Evolutionary conservation across 1,140 invertebrate species (phyloP), one percentile per base, ranked within the genome.

Genomic region (Dendroctonus valens): DNA sequence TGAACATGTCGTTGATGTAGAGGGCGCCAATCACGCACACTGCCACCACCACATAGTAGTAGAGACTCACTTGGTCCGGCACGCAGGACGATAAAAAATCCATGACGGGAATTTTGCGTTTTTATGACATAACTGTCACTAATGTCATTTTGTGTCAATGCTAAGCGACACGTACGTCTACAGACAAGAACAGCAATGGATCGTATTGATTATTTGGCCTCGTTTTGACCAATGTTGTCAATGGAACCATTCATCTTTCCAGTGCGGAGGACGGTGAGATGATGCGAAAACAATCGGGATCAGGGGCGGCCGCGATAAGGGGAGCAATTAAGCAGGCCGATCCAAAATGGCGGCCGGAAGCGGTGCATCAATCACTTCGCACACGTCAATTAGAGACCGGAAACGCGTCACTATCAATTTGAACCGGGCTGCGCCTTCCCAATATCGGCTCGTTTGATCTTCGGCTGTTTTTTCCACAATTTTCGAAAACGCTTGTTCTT

Each of bases 351-450:
- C 75, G 74, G 61, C 72, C 75, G 76, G 76, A 78, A 73, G 69
- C 65, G 63, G 41, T 62, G 72, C 76, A 78, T 78, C 76, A 78
- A 78, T 78, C 76, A 78, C 75, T 70, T 75, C 73, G 75, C 75
- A 75, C 75, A 77, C 76, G 76, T 78, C 76, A 78, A 78, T 78
- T 78, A 78, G 76, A 71, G 57, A 46, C 75, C 75, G 76, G 76
- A 78, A 74, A 62, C 73, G 69, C 76, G 76, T 78, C 76, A 78
- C 76, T 77, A 78, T 78, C 76, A 78, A 78, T 78, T 78, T 78
- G 73, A 74, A 69, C 71, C 59, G 26, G 26, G 26, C 26, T 26
- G 26, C 26, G 26, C 26, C 26, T 26, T 26, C 67, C 73, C 69
- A 9, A n/a, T 26, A 26, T 26, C 26, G 26, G 26, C 26, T 38